Base-by-base conservation (phyloP, 1,140 invertebrate genomes). In the Berghia stephanieae region DNA sequence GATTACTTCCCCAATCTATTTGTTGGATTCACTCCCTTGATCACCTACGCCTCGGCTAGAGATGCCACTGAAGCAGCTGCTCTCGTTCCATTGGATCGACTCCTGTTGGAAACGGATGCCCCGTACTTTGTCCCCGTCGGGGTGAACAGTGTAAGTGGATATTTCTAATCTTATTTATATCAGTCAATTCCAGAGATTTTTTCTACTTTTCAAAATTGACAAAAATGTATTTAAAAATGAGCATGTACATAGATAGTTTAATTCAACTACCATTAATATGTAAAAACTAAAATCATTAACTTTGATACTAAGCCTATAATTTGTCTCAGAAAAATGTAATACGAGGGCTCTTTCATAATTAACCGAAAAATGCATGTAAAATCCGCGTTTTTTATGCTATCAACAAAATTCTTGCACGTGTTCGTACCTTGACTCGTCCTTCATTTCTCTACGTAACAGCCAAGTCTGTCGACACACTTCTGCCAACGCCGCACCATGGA, bases 31-130 rank as follows among this genome's bases (percentile, higher is more conserved):
- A 91, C 91, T 3, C 86, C 89, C 40, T 74, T 91, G 18, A 85
- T 91, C 0, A 90, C 90, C n/a, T 88, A 86, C 73, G 55, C 69
- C 21, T 75, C 83, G 21, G 89, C 88, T 0, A 80, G 70, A 34
- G 74, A 81, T 3, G 80, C 87, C 16, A 87, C 86, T 60, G 81
- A 90, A 63, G 86, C 91, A 8, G 89, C 87, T 3, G 72, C 79
- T 31, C 81, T 81, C 24, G 81, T 91, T 44, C 90, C 91, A 1
- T 79, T 91, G 1, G 81, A 90, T 44, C 80, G 85, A 63, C 80
- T 91, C 2, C 81, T 91, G 8, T 76, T 91, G 27, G 91, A 91
- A 81, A 91, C 91, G 5, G 91, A 91, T 82, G 84, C 91, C 24
- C 91, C 91, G 18, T 91, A 91, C 79, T 91, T 91, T 82, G 71